Conservation (phyloP, 30 jellyfish, hydroid and myxozoan species). For the Pseudorhiza aurosa region DNA sequence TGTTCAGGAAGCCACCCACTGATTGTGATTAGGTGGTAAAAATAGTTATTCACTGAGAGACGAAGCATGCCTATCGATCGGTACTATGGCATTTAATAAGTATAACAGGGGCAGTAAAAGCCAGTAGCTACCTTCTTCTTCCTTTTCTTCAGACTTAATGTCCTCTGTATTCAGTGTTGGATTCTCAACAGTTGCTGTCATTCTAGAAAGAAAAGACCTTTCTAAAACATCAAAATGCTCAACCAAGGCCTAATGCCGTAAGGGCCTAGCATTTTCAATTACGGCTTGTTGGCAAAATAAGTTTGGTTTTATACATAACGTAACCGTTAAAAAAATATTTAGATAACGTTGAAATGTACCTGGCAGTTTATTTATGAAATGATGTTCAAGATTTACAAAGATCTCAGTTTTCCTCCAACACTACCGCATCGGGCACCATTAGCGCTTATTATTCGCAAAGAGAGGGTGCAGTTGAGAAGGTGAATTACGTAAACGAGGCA, state of each 20-base stretch:
- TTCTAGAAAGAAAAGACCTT: slow-evolving; percentile 20
- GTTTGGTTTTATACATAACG: no score
- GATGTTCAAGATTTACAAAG: slow-evolving; percentile 32
- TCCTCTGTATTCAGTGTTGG: slow-evolving; percentile 47
- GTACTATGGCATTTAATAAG: no score
- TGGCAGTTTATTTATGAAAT: slow-evolving; percentile 2
- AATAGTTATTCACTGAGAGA: no score
- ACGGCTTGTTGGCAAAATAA: no score
- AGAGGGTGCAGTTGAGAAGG: slow-evolving; percentile 35
- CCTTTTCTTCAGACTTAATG: slow-evolving; percentile 48
- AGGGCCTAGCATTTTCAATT: no score
- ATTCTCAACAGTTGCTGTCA: slow-evolving; percentile 89
- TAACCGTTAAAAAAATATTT: no score
- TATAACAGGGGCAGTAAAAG: no score
- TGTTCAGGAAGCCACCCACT: no score
- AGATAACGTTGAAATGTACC: slow-evolving; percentile 17
- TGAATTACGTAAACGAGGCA: slow-evolving; percentile 77
- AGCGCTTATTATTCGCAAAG: slow-evolving; percentile 22
- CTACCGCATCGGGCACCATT: slow-evolving; percentile 60
- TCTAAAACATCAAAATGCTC: no score
- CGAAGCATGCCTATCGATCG: no score
- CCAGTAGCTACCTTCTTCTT: slow-evolving; percentile 53
- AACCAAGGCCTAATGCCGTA: not conserved
- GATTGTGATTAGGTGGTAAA: no score
- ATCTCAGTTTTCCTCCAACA: not conserved